These are phyloP conservation scores for Peucedramus taeniatus DNA, from an alignment of 2,113 vertebrate species.

Conservation along the genomic window DNA sequence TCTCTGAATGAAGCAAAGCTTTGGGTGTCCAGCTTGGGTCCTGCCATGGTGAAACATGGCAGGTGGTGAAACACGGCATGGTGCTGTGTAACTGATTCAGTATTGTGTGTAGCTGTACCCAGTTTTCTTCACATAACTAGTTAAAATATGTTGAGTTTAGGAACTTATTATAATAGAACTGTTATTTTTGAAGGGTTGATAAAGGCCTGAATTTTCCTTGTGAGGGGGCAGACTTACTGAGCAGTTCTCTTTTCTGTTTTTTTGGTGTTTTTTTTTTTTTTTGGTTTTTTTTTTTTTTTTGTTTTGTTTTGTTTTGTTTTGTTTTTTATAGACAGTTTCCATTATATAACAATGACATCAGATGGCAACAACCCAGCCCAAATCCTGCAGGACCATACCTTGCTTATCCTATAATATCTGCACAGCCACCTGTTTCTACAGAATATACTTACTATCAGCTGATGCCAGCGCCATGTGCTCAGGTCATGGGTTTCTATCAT, in stretches of 20 bases:
- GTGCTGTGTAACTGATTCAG: background rate
- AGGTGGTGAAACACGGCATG: no score
- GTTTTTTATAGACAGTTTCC: constrained; percentile 83
- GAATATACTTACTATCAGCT: constrained; percentile 96
- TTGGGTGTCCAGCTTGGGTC: background rate
- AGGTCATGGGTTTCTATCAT: constrained; percentile 98
- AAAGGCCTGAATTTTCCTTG: background rate
- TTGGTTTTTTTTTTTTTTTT: background rate
- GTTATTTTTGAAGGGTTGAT: background rate
- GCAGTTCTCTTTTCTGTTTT: background rate
- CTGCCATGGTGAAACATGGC: background rate
- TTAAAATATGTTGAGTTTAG: background rate
- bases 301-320: background rate
- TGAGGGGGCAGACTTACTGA: background rate
- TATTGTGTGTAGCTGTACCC: background rate
- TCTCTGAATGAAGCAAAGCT: background rate
- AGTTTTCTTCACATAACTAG: background rate
- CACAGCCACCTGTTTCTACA: constrained; percentile 90
- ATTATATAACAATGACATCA: constrained; percentile 89
- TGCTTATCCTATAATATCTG: constrained; percentile 92
- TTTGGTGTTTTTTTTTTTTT: background rate
- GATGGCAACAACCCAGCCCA: constrained; percentile 93
- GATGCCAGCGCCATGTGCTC: constrained; percentile 92
- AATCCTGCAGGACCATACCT: constrained; percentile 88
- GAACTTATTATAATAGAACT: background rate